Percentiles rank a stretch among this genome's conserved stretches.
phyloP scores from a whole-genome alignment of 2,888 invertebrate genomes.

The Halocaridina rubra region DNA sequence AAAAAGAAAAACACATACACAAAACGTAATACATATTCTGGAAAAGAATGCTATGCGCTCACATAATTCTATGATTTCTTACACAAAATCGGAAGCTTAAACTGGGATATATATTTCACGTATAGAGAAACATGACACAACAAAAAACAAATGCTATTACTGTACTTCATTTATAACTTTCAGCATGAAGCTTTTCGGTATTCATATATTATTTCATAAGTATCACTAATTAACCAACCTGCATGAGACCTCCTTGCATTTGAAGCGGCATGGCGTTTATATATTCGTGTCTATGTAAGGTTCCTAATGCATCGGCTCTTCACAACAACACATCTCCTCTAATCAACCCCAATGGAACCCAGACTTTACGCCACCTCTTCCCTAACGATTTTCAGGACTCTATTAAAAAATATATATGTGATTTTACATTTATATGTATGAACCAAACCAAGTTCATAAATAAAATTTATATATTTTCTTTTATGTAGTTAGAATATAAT shows the following conservation, averaged over 20 bases:
- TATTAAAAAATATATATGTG: too few relatives aligned
- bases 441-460: too few relatives aligned
- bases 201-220: neutral
- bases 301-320: conserved; percentile 21
- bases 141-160: neutral
- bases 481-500: too few relatives aligned
- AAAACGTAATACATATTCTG: too few relatives aligned
- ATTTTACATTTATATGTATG: too few relatives aligned
- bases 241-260: conserved; percentile 53
- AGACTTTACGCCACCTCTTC: neutral
- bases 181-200: neutral
- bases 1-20: too few relatives aligned
- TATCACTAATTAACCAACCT: conserved; percentile 15
- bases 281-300: too few relatives aligned
- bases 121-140: neutral
- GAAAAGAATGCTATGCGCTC: too few relatives aligned
- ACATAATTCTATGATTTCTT: too few relatives aligned
- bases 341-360: conserved; percentile 29
- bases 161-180: neutral
- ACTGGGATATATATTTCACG: too few relatives aligned
- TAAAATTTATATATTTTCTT: too few relatives aligned
- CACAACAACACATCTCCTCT: conserved; percentile 37
- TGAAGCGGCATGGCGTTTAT: conserved; percentile 50
- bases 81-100: too few relatives aligned
- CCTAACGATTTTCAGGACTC: neutral